Conservation (phyloP, 2,888 invertebrate genomes). For the Amphiduros pacificus region DNA sequence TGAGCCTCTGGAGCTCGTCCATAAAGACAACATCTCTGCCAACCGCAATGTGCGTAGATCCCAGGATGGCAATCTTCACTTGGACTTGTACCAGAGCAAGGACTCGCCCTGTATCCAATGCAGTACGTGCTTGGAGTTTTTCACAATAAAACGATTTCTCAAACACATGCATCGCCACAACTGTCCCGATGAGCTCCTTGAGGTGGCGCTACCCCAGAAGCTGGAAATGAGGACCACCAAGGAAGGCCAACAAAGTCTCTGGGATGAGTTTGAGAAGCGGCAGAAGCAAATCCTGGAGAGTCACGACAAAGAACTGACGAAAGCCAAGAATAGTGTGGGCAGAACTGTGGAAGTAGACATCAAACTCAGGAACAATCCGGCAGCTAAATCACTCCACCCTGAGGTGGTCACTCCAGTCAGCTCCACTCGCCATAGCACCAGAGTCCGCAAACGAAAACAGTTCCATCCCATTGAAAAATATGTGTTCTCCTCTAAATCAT, state of each 20-base stretch:
- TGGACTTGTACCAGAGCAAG: conserved; percentile 38
- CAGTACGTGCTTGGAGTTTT: conserved; percentile 45
- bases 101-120: conserved; percentile 49
- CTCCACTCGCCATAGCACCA: conserved; percentile 39
- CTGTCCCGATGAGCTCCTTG: conserved; percentile 37
- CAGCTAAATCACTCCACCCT: background rate
- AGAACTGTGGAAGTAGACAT: background rate
- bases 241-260: conserved; percentile 4
- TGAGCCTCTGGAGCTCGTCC: conserved; percentile 34
- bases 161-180: conserved; percentile 47
- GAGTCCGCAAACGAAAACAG: conserved; percentile 52
- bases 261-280: conserved; percentile 19
- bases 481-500: conserved; percentile 29
- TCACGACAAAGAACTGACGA: background rate
- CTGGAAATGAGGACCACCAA: conserved; percentile 37
- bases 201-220: conserved; percentile 37
- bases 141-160: conserved; percentile 46
- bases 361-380: background rate
- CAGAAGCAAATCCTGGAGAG: background rate
- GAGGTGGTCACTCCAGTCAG: background rate
- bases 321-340: background rate
- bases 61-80: conserved; percentile 41
- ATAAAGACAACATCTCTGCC: conserved; percentile 36
- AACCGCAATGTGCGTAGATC: conserved; percentile 19
- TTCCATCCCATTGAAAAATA: conserved; percentile 54